These are phyloP conservation scores for Mesorhabditis belari DNA, from an alignment of 2,888 invertebrate species.

Conservation along the genomic window DNA sequence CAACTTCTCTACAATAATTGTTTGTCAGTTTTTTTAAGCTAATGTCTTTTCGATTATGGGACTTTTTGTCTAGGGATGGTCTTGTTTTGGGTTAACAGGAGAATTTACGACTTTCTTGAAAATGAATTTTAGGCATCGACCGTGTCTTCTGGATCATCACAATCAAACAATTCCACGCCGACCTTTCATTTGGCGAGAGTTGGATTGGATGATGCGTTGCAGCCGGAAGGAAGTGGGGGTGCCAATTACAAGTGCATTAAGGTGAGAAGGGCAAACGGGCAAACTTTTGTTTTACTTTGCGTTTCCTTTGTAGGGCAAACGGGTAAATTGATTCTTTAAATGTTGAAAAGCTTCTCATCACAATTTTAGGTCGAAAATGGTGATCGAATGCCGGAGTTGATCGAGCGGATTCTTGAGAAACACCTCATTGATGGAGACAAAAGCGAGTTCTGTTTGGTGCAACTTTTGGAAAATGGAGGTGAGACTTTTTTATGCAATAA, in stretches of 20 bases:
- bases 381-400: conserved; percentile 87
- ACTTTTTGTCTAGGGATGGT: no score
- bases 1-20: no score
- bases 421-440: conserved; percentile 70
- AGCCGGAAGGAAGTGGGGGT: conserved; percentile 68
- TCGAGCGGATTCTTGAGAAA: conserved; percentile 88
- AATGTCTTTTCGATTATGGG: no score
- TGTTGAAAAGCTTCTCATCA: no score
- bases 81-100: no score
- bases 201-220: conserved; percentile 74
- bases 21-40: no score
- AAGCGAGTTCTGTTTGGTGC: conserved; percentile 78
- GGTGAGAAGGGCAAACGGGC: conserved; percentile 55
- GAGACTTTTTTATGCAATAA: conserved; percentile 24
- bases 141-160: conserved; percentile 22
- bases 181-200: conserved; percentile 63
- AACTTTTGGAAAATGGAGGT: conserved; percentile 85
- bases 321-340: background rate
- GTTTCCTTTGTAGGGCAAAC: no score
- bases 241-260: conserved; percentile 85
- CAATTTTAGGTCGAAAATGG: conserved; percentile 76
- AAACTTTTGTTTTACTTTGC: no score
- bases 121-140: conserved; percentile 21
- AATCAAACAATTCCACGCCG: conserved; percentile 13
- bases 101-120: no score